Base-by-base conservation (phyloP, 2,113 vertebrate species). In the Myodes glareolus region DNA sequence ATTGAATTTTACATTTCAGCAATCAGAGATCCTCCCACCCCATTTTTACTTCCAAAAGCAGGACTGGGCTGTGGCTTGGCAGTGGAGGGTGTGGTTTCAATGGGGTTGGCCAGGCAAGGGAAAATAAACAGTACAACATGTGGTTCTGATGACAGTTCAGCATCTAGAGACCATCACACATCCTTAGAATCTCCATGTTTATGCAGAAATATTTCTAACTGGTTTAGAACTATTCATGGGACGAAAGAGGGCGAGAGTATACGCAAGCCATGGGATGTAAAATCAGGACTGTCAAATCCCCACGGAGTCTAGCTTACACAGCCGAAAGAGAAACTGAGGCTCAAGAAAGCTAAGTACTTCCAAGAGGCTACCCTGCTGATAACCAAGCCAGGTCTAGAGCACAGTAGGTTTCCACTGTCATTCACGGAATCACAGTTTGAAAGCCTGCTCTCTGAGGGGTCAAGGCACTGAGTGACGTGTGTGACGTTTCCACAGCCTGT, bases 21-120 rank as follows among this genome's bases (percentile, higher is more conserved):
- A 94, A 42, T 21, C 50, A 61, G 39, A 73, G 75, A 96, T 73
- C 84, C 72, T 96, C 81, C 70, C 92, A 86, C 90, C 93, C 70
- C 90, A 39, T 91, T 97, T 98, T 96, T 92, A 97, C 88, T 97
- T 98, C 94, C 85, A 94, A 94, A 94, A 87, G 86, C 94, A 94
- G 96, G 88, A 91, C 82, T 93, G 95, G 92, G 72, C 81, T 96
- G 97, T 95, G 98, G 97, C 91, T 98, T 98, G 95, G 96, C 98
- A 78, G n/a, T 52, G 17, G 80, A 97, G 97, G 86, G 95, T 97
- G 75, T 96, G 96, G 93, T 96, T 92, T 97, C 91, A 92, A 93
- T n/a, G 86, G 86, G n/a, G 50, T 90, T 91, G 87, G 95, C 96
- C 84, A 87, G 75, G 93, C 47, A 76, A 96, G 84, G 94, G 94